Conservation (phyloP, 2,113 vertebrate species). For the Alethe diademata region DNA sequence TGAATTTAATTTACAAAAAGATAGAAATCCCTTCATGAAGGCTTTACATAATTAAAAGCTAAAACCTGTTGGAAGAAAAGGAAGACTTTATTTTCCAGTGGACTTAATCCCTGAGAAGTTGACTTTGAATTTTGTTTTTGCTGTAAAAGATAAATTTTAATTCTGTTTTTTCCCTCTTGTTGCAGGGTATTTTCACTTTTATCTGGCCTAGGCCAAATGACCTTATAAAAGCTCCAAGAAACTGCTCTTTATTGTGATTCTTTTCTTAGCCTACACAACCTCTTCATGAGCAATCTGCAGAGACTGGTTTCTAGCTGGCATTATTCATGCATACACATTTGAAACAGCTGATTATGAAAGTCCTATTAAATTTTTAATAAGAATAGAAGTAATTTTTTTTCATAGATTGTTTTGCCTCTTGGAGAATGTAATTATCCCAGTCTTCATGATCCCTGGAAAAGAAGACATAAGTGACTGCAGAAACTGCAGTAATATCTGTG, state of each 20-base stretch:
- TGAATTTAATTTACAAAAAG: slow-evolving; percentile 18
- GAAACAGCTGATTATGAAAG: slow-evolving; percentile 22
- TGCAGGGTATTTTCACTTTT: slow-evolving; percentile 43
- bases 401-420: background rate
- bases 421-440: slow-evolving; percentile 19
- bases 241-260: background rate
- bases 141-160: slow-evolving; percentile 27
- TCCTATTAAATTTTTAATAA: slow-evolving; percentile 59
- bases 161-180: slow-evolving; percentile 46
- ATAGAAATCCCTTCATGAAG: slow-evolving; percentile 10
- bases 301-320: slow-evolving; percentile 14
- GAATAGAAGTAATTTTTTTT: background rate
- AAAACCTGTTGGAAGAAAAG: background rate
- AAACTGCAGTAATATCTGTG: background rate
- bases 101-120: slow-evolving; percentile 14
- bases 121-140: slow-evolving; percentile 46
- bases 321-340: slow-evolving; percentile 13
- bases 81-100: background rate
- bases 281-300: background rate
- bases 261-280: background rate
- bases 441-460: background rate
- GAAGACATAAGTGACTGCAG: background rate
- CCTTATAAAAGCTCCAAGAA: slow-evolving; percentile 14
- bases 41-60: slow-evolving; percentile 56
- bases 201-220: background rate